Conservation (phyloP, 2,888 invertebrate species). For the Euplexia lucipara region DNA sequence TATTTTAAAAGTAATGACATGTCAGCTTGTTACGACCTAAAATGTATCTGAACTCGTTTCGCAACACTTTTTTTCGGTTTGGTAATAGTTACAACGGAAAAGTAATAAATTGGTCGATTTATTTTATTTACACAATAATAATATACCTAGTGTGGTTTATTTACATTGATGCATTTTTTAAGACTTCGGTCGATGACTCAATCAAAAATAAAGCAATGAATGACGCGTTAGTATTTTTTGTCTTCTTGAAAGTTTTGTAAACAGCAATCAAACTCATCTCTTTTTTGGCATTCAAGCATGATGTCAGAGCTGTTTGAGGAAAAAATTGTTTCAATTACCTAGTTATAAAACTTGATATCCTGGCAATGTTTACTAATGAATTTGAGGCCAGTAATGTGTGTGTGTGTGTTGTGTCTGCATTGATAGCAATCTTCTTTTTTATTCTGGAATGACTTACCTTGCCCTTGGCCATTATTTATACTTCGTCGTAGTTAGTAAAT, state of each 20-base stretch:
- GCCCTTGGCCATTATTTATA: not conserved
- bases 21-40: slow-evolving; percentile 43
- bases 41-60: slow-evolving; percentile 49
- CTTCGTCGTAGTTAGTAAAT: not conserved
- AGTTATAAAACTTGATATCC: slow-evolving; percentile 26
- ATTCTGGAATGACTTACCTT: not conserved
- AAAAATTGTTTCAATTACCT: not conserved
- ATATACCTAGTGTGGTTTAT: not conserved
- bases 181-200: not conserved
- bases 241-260: not conserved
- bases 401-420: too few relatives aligned
- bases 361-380: slow-evolving; percentile 29
- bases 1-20: slow-evolving; percentile 42
- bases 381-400: slow-evolving; percentile 12
- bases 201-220: not conserved
- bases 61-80: slow-evolving; percentile 36
- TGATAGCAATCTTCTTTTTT: not conserved
- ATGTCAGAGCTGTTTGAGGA: not conserved
- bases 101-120: slow-evolving; percentile 8
- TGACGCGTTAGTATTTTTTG: not conserved
- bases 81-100: slow-evolving; percentile 17
- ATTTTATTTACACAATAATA: slow-evolving; percentile 22
- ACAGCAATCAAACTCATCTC: not conserved
- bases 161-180: not conserved
- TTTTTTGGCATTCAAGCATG: not conserved